Conservation (phyloP, 2,888 invertebrate species). For the Salpingus planirostris region DNA sequence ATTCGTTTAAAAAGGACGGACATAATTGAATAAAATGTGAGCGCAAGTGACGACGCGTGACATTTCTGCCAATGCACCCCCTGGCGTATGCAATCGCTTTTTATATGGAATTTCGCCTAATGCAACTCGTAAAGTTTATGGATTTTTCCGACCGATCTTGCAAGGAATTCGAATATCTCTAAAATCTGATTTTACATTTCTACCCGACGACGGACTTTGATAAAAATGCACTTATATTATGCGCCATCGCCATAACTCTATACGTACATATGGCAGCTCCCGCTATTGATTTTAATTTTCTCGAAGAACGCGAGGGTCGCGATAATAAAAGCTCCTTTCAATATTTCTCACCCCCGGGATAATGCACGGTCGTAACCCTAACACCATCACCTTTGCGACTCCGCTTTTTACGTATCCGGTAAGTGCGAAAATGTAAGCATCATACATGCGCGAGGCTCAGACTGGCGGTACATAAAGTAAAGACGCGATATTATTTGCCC, state of each 20-base stretch:
- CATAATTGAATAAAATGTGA: neutral
- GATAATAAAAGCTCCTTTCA: too few species aligned
- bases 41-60: neutral
- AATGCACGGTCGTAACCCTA: too few species aligned
- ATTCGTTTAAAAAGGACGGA: neutral
- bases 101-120: conserved; percentile 2
- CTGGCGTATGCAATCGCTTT: conserved; percentile 1
- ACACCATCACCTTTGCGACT: too few species aligned
- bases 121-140: conserved; percentile 6
- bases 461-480: conserved; percentile 7
- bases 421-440: conserved; percentile 8
- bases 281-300: too few species aligned
- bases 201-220: too few species aligned
- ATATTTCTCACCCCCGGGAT: too few species aligned
- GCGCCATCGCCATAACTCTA: too few species aligned
- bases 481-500: conserved; percentile 20
- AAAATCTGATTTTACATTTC: neutral
- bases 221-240: too few species aligned
- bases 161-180: neutral
- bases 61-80: neutral
- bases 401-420: too few species aligned
- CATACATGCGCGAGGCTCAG: conserved; percentile 1
- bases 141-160: conserved; percentile 1
- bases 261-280: too few species aligned
- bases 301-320: too few species aligned